Conservation (phyloP, 1,140 invertebrate genomes). For the Microplitis demolitor region DNA sequence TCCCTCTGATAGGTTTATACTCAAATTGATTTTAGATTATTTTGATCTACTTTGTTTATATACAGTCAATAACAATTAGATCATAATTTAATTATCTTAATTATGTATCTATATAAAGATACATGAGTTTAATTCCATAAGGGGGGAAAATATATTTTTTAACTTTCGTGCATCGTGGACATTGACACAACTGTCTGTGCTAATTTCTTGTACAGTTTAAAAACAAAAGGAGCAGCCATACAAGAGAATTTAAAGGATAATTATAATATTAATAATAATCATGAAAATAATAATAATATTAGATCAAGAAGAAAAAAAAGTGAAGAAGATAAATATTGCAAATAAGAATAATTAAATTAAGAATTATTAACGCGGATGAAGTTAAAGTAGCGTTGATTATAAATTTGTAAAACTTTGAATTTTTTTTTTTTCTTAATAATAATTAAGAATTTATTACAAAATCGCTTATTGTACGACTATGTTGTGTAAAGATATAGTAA, state of each 20-base stretch:
- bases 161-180: conserved; percentile 44
- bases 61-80: background rate
- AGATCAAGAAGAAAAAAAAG: background rate
- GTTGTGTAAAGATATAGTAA: conserved; percentile 52
- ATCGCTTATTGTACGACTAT: conserved; percentile 41
- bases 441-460: conserved; percentile 46
- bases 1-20: conserved; percentile 19
- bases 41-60: conserved; percentile 24
- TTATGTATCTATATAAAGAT: conserved; percentile 14
- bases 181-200: conserved; percentile 48
- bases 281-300: background rate
- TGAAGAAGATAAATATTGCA: background rate
- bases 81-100: too few relatives aligned
- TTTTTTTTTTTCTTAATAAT: conserved; percentile 41
- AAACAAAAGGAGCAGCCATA: conserved; percentile 29
- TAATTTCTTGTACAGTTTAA: conserved; percentile 49
- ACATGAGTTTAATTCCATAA: conserved; percentile 17
- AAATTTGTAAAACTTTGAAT: conserved; percentile 47
- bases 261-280: conserved; percentile 12
- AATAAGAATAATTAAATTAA: background rate
- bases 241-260: conserved; percentile 24
- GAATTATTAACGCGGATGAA: conserved; percentile 3
- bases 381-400: conserved; percentile 27
- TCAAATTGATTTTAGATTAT: conserved; percentile 26
- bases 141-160: conserved; percentile 35